Evolutionary conservation across 2,797 vertebrate genomes (phyloP).

Genomic region (Numenius phaeopus): DNA sequence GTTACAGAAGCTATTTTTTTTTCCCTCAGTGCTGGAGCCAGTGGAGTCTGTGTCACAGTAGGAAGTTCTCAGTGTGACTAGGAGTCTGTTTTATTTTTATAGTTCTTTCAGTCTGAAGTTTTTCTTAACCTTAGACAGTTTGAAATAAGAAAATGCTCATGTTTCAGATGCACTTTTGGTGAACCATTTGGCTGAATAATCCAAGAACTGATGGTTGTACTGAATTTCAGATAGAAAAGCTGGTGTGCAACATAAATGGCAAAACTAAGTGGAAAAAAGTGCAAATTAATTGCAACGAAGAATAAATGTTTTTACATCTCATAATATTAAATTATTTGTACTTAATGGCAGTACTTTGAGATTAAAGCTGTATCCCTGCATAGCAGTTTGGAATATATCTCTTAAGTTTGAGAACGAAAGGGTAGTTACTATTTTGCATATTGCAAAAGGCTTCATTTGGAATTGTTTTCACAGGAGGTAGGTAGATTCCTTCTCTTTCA

Average conservation of each 20-base stretch:
- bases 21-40: background rate
- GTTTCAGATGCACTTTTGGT: background rate
- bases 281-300: background rate
- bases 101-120: background rate
- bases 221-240: background rate
- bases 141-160: constrained; percentile 4
- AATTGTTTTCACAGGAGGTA: background rate
- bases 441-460: background rate
- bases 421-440: background rate
- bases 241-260: background rate
- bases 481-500: background rate
- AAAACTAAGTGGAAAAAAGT: background rate
- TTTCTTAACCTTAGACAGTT: constrained; percentile 12
- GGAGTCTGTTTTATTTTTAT: constrained; percentile 31
- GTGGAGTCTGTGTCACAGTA: background rate
- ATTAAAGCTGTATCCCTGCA: background rate
- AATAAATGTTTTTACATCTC: background rate
- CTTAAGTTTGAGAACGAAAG: background rate
- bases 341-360: background rate
- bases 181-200: background rate
- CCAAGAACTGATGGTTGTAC: background rate
- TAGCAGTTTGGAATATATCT: background rate
- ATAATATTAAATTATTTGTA: background rate
- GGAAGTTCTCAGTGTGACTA: constrained; percentile 34
- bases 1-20: background rate